A percentile compares a stretch with the other conserved stretches of the same genome.
These are phyloP conservation scores for Oligia strigilis DNA, from an alignment of 2,888 invertebrate species.

Conservation along the genomic window DNA sequence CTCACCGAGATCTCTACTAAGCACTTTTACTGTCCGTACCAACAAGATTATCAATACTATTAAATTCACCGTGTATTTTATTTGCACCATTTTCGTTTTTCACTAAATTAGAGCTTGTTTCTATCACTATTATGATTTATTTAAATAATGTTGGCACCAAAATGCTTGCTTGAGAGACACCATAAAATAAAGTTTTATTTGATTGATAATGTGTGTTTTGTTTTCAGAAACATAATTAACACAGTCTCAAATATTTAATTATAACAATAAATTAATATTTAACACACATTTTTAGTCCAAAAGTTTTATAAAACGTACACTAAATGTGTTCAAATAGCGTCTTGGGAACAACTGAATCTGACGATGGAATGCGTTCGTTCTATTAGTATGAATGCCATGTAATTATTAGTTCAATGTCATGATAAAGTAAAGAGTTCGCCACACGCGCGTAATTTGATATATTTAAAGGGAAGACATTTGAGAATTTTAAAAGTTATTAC, in stretches of 20 bases:
- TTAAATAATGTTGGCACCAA: conserved; percentile 16
- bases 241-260: background rate
- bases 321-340: conserved; percentile 10
- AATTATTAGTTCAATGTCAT: conserved; percentile 80
- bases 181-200: conserved; percentile 6
- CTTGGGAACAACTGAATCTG: conserved; percentile 57
- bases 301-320: background rate
- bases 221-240: background rate
- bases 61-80: conserved; percentile 46
- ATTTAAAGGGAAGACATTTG: conserved; percentile 59
- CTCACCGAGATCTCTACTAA: conserved; percentile 79
- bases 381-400: conserved; percentile 62
- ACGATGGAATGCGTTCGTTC: conserved; percentile 55
- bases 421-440: conserved; percentile 67
- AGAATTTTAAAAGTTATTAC: background rate
- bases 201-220: background rate
- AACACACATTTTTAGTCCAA: background rate
- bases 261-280: background rate
- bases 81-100: conserved; percentile 42
- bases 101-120: background rate
- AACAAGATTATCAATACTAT: conserved; percentile 67
- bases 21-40: conserved; percentile 67
- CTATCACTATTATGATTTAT: conserved; percentile 30
- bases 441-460: conserved; percentile 58
- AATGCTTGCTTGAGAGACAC: conserved; percentile 28